phyloP scores from a whole-genome alignment of 1,140 invertebrate genomes.

The Neuroterus valhalla region DNA sequence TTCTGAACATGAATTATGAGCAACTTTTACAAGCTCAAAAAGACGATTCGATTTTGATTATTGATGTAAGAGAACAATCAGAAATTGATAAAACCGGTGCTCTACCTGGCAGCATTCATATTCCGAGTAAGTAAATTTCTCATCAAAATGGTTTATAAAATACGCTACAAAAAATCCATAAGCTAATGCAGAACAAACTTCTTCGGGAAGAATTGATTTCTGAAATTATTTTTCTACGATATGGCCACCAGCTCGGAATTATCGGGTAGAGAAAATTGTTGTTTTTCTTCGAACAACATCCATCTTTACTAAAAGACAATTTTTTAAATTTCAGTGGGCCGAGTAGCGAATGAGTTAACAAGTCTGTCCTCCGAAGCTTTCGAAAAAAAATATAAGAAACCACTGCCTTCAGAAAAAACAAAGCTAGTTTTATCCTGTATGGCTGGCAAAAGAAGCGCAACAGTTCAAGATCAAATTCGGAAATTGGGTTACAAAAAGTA shows the following conservation, averaged over 20 bases:
- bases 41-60: constrained; percentile 70
- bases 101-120: constrained; percentile 82
- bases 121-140: constrained; percentile 77
- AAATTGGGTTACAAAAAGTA: constrained; percentile 79
- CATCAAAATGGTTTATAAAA: too few relatives aligned
- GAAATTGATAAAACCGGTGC: constrained; percentile 80
- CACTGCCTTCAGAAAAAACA: constrained; percentile 76
- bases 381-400: constrained; percentile 67
- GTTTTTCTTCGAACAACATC: constrained; percentile 34
- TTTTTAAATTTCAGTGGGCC: constrained; percentile 61
- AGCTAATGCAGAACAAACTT: too few relatives aligned
- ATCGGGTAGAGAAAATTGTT: constrained; percentile 16
- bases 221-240: too few relatives aligned
- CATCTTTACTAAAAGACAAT: too few relatives aligned
- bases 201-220: too few relatives aligned
- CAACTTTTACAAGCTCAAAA: constrained; percentile 67
- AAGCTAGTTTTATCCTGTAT: constrained; percentile 80
- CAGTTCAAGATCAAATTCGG: constrained; percentile 76
- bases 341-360: constrained; percentile 60
- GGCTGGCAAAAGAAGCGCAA: constrained; percentile 77
- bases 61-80: constrained; percentile 81
- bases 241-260: too few relatives aligned
- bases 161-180: too few relatives aligned
- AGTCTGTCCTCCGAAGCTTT: constrained; percentile 67
- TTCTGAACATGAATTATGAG: constrained; percentile 61